A percentile compares a stretch with the other conserved stretches of the same genome.
phyloP scores from a whole-genome alignment of 2,797 vertebrate species.

The Sebastes melanostomus region DNA sequence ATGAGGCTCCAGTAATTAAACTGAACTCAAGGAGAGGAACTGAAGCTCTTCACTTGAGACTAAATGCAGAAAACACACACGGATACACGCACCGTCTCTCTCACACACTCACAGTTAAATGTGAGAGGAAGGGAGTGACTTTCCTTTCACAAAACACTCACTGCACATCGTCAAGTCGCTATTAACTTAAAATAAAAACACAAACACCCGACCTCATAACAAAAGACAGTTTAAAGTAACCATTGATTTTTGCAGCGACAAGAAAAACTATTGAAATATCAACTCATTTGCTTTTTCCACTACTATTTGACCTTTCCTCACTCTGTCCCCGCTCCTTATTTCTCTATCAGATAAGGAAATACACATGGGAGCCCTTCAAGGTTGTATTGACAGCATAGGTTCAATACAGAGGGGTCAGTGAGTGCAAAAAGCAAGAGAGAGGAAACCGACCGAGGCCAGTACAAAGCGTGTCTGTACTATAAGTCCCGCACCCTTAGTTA shows the following conservation, averaged over 20 bases:
- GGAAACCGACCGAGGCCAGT: neutral
- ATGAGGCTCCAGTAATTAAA: constrained; percentile 36
- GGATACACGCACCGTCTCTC: neutral
- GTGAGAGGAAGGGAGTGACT: constrained; percentile 46
- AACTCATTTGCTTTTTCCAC: neutral
- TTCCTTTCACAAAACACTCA: constrained; percentile 8
- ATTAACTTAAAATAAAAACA: constrained; percentile 8
- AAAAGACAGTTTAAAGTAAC: neutral
- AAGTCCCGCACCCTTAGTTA: neutral
- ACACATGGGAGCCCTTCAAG: neutral
- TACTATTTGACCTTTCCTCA: neutral
- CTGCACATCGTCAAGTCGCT: neutral
- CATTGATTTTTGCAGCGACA: neutral
- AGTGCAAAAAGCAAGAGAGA: neutral
- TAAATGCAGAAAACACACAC: neutral
- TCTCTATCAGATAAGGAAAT: neutral
- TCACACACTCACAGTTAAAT: neutral
- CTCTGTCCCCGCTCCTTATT: neutral
- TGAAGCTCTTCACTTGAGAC: neutral
- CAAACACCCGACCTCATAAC: neutral
- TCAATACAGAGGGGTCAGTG: neutral
- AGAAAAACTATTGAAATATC: neutral
- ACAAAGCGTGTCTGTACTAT: neutral
- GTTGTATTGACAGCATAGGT: neutral
- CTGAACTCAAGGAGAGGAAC: neutral